Base-by-base conservation (phyloP, 2,888 invertebrate genomes). In the Ectemnius continuus region DNA sequence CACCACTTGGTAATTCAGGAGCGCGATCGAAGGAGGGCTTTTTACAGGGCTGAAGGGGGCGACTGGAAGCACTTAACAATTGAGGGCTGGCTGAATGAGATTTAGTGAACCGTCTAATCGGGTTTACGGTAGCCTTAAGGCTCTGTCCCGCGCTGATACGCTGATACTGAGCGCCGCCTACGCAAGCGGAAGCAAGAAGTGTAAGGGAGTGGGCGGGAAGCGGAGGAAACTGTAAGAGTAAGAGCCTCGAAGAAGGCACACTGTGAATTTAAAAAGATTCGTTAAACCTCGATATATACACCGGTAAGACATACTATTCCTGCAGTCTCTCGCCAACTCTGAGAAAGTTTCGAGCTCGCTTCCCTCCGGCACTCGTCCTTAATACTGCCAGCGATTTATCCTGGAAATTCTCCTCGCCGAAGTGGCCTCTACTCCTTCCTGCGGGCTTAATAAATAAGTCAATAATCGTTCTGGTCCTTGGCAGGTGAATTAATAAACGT, bases 81-180 rank as follows among this genome's bases (percentile, higher is more conserved):
- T 11, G 75, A 76, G 64, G 82, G 71, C 67, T 67, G 70, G 70
- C 80, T 81, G 75, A 86, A 83, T 81, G 82, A 82, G 82, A 85
- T 84, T 82, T 79, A 85, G 80, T 75, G 76, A 76, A 65, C 73
- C 76, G 74, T 73, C 79, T 86, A 85, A 86, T 86, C 86, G 83
- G 77, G 78, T 81, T 81, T 82, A 76, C 78, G 73, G 76, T 69
- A 65, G 71, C 75, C 73, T 73, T 72, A 74, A 65, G 73, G 65
- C 74, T 36, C 77, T 80, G 83, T 75, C 73, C 69, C 75, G 48
- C 46, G 67, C 78, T 77, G 81, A 76, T 82, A 81, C 67, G 75
- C 62, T 73, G 52, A 69, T 74, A 75, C 61, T 73, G 60, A 36
- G 36, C 65, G 18, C 13, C 46, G 65, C 13, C 60, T 63, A 23